phyloP scores from a whole-genome alignment of 2,113 vertebrate species.

The Petromus typicus region DNA sequence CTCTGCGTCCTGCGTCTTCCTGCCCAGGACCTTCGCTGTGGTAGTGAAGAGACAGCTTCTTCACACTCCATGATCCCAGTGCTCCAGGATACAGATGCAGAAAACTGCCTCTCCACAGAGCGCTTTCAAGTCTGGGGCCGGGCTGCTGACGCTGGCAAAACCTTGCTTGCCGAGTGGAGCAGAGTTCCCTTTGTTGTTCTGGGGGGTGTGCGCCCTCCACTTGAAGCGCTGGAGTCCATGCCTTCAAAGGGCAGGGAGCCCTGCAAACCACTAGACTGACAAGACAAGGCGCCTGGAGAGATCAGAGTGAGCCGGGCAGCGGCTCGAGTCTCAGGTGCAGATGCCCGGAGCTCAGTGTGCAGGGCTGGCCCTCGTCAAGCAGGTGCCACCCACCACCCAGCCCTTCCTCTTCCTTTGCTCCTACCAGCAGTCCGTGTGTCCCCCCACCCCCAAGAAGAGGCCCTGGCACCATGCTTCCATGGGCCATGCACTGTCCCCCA shows the following conservation, averaged over 20 bases:
- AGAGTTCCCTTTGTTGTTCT: neutral
- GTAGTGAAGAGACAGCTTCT: neutral
- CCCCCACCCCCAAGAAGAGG: neutral
- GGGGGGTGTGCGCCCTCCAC: neutral
- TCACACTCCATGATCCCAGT: fast-evolving
- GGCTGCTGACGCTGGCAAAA: neutral
- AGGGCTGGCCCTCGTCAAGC: neutral
- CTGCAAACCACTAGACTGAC: neutral
- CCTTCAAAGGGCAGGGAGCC: neutral
- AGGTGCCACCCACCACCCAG: neutral
- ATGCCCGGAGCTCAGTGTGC: neutral
- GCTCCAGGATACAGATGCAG: neutral
- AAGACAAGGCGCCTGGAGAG: neutral
- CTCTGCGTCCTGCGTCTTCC: neutral
- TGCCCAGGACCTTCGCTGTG: neutral
- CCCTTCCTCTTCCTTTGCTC: neutral
- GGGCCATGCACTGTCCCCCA: neutral
- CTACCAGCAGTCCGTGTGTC: neutral
- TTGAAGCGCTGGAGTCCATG: neutral
- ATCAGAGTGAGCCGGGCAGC: neutral
- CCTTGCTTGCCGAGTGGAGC: fast-evolving
- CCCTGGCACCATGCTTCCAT: neutral
- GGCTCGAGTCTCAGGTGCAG: neutral
- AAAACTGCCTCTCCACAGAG: neutral
- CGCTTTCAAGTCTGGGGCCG: neutral